Evolutionary conservation across 2,797 vertebrate genomes (phyloP).

Genomic region (Hemitrygon akajei): DNA sequence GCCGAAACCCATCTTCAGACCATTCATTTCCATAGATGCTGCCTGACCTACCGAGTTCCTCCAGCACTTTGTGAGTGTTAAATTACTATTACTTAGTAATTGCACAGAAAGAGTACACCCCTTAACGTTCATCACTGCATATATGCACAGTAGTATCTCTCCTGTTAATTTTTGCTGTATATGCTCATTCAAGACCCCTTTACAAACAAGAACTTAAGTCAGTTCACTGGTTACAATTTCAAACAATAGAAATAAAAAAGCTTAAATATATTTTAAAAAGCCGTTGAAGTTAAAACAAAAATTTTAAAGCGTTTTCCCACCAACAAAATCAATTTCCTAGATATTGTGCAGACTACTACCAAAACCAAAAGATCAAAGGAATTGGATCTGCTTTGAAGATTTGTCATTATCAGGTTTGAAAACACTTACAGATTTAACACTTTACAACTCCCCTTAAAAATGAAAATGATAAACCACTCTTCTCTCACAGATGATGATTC

Average conservation of each 20-base stretch:
- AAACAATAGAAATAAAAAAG: not conserved
- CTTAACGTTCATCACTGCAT: not conserved
- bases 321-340: not conserved
- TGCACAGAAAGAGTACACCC: not conserved
- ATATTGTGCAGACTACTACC: not conserved
- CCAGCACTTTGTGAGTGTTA: not conserved
- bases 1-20: too few relatives aligned
- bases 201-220: not conserved
- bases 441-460: not conserved
- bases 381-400: constrained; percentile 5
- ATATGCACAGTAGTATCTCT: not conserved
- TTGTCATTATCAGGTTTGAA: not conserved
- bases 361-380: not conserved
- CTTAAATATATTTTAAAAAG: not conserved
- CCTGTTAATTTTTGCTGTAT: not conserved
- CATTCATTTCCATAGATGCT: too few relatives aligned
- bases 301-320: not conserved
- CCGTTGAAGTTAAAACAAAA: not conserved
- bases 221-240: not conserved
- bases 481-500: not conserved
- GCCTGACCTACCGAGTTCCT: too few relatives aligned
- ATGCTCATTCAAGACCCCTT: not conserved
- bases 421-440: not conserved
- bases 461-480: not conserved
- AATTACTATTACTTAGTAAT: not conserved